These are phyloP conservation scores for Quadriops clusia DNA, from an alignment of 2,888 invertebrate genomes.

Conservation along the genomic window DNA sequence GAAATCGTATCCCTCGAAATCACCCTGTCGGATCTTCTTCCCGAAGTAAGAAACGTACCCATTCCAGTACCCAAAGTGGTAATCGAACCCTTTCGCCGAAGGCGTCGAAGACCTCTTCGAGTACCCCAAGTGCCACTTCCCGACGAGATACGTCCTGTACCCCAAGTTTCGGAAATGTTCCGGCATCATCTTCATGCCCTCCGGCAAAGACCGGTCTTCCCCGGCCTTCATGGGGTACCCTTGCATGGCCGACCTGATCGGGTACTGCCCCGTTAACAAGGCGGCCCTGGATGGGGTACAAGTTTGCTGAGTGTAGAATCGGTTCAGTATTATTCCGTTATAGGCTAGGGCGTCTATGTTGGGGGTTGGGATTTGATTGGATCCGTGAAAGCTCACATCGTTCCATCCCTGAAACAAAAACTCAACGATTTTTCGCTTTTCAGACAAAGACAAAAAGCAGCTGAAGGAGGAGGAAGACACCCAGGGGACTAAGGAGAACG, in stretches of 20 bases:
- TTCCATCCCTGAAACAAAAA: conserved; percentile 71
- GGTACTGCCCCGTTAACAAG: conserved; percentile 75
- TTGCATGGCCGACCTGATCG: conserved; percentile 68
- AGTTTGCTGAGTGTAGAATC: conserved; percentile 73
- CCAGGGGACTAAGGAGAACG: too few species aligned
- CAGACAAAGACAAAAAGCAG: conserved; percentile 1
- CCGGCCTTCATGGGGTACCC: conserved; percentile 53
- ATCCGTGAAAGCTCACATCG: conserved; percentile 83
- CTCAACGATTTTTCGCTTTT: too few species aligned
- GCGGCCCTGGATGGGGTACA: conserved; percentile 79
- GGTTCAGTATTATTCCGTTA: conserved; percentile 72
- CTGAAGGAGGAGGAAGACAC: not conserved
- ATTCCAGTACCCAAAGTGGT: conserved; percentile 74
- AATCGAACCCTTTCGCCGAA: conserved; percentile 60
- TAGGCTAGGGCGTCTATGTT: conserved; percentile 82
- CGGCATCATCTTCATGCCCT: conserved; percentile 40
- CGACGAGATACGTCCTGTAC: conserved; percentile 64
- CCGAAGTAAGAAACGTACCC: conserved; percentile 71
- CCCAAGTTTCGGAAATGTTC: conserved; percentile 52
- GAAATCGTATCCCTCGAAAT: conserved; percentile 37
- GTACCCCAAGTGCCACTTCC: conserved; percentile 81
- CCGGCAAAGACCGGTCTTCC: conserved; percentile 59
- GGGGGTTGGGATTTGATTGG: conserved; percentile 76
- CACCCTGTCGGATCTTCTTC: conserved; percentile 15
- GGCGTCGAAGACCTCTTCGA: conserved; percentile 55